Conservation (phyloP, 2,113 vertebrate genomes). For the Axis porcinus region DNA sequence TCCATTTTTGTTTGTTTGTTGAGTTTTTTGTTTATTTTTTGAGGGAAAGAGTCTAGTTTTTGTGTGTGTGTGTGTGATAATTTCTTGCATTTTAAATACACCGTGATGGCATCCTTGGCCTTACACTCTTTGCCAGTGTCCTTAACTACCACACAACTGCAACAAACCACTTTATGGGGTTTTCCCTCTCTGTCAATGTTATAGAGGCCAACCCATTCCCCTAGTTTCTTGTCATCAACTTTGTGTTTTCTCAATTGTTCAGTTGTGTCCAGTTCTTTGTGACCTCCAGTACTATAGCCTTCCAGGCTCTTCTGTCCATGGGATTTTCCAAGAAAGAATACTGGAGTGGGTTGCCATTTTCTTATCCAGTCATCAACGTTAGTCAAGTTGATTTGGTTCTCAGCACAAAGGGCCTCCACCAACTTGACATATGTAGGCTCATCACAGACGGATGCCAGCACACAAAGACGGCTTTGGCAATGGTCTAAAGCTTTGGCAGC, state of each 20-base stretch:
- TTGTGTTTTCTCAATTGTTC: background rate
- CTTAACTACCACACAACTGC: background rate
- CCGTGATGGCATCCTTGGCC: background rate
- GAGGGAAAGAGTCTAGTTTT: background rate
- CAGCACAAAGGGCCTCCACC: background rate
- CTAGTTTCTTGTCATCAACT: background rate
- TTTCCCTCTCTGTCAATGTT: background rate
- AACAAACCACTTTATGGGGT: background rate
- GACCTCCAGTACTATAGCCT: background rate
- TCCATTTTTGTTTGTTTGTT: background rate
- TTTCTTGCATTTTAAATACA: background rate
- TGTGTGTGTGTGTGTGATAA: background rate
- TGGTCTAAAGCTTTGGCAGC: background rate
- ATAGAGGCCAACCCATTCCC: background rate
- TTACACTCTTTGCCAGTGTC: background rate
- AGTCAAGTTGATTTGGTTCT: background rate
- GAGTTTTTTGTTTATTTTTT: background rate
- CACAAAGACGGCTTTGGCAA: background rate
- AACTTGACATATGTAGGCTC: background rate
- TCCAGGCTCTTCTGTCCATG: background rate
- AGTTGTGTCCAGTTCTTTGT: background rate
- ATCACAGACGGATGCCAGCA: background rate
- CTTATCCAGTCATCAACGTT: background rate
- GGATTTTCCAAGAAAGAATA: background rate
- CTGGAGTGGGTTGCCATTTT: background rate